phyloP scores from a whole-genome alignment of 2,797 vertebrate species.

The Poecilia velifera region DNA sequence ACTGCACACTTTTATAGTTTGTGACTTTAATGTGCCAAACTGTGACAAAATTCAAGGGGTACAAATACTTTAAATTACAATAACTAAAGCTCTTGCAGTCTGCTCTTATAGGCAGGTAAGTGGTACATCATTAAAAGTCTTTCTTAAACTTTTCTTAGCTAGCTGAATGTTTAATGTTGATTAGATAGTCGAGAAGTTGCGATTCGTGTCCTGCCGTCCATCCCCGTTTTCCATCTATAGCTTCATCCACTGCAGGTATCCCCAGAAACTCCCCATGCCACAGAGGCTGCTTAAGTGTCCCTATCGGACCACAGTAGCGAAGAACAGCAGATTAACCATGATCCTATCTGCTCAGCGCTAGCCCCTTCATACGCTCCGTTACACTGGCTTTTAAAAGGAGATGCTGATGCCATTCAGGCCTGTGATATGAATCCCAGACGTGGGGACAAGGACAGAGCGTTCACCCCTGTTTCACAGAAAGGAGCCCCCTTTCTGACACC shows the following conservation, averaged over 20 bases:
- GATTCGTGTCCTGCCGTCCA: not conserved
- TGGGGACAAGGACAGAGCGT: slow-evolving; percentile 85
- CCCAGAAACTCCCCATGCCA: slow-evolving; percentile 66
- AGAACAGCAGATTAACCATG: slow-evolving; percentile 93
- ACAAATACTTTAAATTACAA: not conserved
- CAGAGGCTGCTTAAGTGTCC: slow-evolving; percentile 88
- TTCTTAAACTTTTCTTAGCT: not conserved
- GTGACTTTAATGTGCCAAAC: not conserved
- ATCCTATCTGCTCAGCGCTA: slow-evolving; percentile 89
- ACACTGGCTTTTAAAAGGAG: slow-evolving; percentile 88
- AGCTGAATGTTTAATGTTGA: not conserved
- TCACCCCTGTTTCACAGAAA: slow-evolving; percentile 79
- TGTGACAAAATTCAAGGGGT: not conserved
- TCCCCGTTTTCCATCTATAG: slow-evolving; percentile 17
- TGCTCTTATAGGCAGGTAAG: not conserved
- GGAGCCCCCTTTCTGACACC: slow-evolving; percentile 78
- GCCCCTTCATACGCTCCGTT: slow-evolving; percentile 82
- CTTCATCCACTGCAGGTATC: slow-evolving; percentile 58
- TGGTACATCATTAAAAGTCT: not conserved
- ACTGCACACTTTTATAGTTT: not conserved
- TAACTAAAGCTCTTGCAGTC: not conserved
- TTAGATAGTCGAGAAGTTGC: not conserved
- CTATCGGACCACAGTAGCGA: slow-evolving; percentile 84
- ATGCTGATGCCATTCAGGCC: slow-evolving; percentile 86
- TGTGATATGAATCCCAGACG: slow-evolving; percentile 87